phyloP scores from a whole-genome alignment of 2,888 invertebrate species.

The Hetaerina titia region DNA sequence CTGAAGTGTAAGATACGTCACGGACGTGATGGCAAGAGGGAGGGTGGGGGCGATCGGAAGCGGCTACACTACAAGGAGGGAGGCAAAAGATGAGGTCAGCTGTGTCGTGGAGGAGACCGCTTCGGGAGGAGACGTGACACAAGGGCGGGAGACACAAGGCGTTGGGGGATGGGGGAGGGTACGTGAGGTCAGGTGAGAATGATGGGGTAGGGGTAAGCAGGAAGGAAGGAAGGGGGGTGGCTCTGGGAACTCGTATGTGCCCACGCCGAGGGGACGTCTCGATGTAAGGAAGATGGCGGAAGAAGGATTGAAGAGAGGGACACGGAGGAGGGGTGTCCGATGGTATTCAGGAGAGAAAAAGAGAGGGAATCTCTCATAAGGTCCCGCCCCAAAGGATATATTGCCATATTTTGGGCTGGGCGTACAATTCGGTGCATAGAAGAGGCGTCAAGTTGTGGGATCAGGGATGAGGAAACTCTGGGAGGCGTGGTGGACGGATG shows the following conservation, averaged over 20 bases:
- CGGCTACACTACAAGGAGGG: background rate
- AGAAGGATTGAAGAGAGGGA: background rate
- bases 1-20: background rate
- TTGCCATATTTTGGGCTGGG: background rate
- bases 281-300: constrained; percentile 2
- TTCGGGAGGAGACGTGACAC: background rate
- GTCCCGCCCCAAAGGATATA: background rate
- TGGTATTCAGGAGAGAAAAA: background rate
- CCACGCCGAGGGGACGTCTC: background rate
- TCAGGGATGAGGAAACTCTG: background rate
- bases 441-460: background rate
- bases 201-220: background rate
- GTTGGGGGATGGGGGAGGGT: background rate
- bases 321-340: background rate
- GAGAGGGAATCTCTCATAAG: background rate
- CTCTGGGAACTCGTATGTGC: background rate
- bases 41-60: background rate
- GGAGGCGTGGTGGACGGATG: no score
- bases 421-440: background rate
- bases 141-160: background rate
- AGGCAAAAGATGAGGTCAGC: constrained; percentile 27
- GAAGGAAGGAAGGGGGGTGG: background rate
- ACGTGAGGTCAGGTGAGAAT: background rate
- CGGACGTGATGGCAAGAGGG: background rate
- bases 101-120: background rate